phyloP scores from a whole-genome alignment of 2,797 vertebrate genomes.

The Galago senegalensis region DNA sequence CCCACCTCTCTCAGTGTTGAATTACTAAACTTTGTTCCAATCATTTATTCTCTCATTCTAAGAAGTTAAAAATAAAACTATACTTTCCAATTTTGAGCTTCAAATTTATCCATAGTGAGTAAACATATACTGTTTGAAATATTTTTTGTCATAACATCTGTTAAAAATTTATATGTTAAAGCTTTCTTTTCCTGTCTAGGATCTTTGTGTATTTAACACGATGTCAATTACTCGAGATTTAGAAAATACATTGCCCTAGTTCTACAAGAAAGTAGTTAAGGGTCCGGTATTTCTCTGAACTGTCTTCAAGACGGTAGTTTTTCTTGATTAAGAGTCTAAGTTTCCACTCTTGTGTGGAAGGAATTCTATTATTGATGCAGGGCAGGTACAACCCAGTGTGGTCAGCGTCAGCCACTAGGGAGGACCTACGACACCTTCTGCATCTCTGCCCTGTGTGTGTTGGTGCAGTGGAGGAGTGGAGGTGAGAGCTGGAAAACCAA shows the following conservation, averaged over 20 bases:
- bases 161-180: slow-evolving; percentile 10
- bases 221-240: slow-evolving; percentile 39
- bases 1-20: not conserved
- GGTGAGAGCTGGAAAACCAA: no score
- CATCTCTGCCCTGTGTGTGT: no score
- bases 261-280: not conserved
- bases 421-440: no score
- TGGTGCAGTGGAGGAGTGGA: no score
- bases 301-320: slow-evolving; percentile 44
- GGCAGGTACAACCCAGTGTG: no score
- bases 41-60: not conserved
- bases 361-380: not conserved
- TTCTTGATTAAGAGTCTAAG: slow-evolving; percentile 56
- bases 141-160: slow-evolving; percentile 49
- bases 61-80: slow-evolving; percentile 71
- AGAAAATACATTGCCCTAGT: not conserved
- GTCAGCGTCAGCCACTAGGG: no score
- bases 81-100: slow-evolving; percentile 60
- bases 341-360: not conserved
- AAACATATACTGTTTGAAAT: not conserved
- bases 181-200: not conserved
- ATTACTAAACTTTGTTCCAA: slow-evolving; percentile 36
- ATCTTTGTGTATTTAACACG: slow-evolving; percentile 31
- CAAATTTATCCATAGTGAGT: slow-evolving; percentile 32
- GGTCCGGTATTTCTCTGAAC: not conserved